Conservation (phyloP, 2,113 vertebrate species). For the Prunella himalayana region DNA sequence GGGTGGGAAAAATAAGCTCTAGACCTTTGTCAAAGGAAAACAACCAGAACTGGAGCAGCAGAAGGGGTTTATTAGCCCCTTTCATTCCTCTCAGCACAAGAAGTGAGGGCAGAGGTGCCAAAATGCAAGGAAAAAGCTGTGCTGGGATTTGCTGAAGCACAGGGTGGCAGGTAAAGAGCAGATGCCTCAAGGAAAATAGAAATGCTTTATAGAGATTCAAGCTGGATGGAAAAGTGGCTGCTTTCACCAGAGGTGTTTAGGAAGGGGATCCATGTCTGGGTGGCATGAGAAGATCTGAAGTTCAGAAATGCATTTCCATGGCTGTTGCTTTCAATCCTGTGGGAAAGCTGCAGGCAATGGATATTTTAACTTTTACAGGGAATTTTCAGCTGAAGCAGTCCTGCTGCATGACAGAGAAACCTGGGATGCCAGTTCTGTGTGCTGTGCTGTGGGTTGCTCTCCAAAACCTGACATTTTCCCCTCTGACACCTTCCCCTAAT, state of each 20-base stretch:
- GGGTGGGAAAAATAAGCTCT: background rate
- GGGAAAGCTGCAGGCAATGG: background rate
- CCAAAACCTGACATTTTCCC: background rate
- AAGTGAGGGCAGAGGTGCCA: background rate
- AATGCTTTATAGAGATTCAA: background rate
- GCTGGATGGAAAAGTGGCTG: background rate
- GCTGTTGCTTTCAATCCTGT: background rate
- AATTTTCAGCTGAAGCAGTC: background rate
- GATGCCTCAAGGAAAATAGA: background rate
- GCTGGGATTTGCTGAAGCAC: background rate
- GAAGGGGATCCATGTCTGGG: background rate
- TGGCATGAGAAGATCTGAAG: background rate
- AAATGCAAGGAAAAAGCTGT: background rate
- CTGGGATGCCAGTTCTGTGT: background rate
- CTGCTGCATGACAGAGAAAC: background rate
- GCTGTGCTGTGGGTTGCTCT: background rate
- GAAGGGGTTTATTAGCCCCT: background rate
- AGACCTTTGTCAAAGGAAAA: background rate
- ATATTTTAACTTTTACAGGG: background rate
- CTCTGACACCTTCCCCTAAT: background rate
- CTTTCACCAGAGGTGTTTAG: background rate
- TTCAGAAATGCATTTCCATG: background rate
- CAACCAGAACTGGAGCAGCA: background rate
- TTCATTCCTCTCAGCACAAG: background rate
- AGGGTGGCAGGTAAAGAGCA: background rate